Conservation (phyloP, 2,888 invertebrate species). For the Trissoscelio sp. region DNA sequence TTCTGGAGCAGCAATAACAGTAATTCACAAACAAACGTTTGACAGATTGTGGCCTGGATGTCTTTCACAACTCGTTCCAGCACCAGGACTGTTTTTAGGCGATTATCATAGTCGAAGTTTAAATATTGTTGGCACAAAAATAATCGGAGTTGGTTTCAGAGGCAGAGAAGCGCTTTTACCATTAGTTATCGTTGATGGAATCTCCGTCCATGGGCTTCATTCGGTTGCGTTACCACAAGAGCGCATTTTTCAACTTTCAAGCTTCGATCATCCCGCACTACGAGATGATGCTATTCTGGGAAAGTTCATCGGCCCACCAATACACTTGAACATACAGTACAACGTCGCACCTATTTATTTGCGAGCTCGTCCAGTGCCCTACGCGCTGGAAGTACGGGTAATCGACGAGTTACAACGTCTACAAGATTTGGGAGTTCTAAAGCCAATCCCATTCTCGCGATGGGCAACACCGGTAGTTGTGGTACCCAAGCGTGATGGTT, state of each 20-base stretch:
- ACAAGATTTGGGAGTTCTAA: neutral
- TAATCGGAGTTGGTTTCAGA: conserved; percentile 13
- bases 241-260: neutral
- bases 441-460: neutral
- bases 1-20: conserved; percentile 21
- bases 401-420: neutral
- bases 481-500: conserved; percentile 1
- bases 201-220: conserved; percentile 56
- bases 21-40: conserved; percentile 17
- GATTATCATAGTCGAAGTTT: conserved; percentile 11
- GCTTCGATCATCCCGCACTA: neutral
- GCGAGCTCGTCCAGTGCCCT: conserved; percentile 1
- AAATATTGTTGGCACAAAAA: conserved; percentile 8
- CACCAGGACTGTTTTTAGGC: neutral
- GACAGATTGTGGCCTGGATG: conserved; percentile 7
- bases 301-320: neutral
- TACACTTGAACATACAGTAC: neutral
- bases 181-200: neutral
- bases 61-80: neutral
- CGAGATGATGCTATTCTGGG: neutral
- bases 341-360: neutral
- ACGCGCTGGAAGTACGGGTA: neutral
- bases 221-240: conserved; percentile 48
- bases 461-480: conserved; percentile 34
- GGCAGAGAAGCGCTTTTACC: neutral